phyloP scores from a whole-genome alignment of 2,113 vertebrate genomes.

The Oenanthe melanoleuca region DNA sequence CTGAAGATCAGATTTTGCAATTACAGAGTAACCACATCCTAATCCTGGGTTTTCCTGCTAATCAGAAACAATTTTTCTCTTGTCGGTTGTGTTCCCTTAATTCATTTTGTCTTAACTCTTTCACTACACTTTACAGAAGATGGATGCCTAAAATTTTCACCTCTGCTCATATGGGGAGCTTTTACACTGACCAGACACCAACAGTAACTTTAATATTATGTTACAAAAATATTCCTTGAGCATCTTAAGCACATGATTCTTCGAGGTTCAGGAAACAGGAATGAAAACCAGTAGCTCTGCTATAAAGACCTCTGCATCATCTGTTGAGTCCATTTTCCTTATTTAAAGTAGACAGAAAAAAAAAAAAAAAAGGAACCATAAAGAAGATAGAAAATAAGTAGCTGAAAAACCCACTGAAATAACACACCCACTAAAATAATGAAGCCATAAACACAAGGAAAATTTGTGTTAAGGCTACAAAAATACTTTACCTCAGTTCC shows the following conservation, averaged over 20 bases:
- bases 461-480: conserved; percentile 67
- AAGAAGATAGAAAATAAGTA: conserved; percentile 71
- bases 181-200: not conserved
- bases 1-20: conserved; percentile 38
- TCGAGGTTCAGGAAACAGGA: not conserved
- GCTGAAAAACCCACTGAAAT: conserved; percentile 60
- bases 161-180: not conserved
- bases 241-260: not conserved
- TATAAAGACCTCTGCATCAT: conserved; percentile 46
- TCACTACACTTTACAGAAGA: not conserved
- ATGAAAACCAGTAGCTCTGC: conserved; percentile 32
- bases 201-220: not conserved
- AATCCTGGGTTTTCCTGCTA: conserved; percentile 40
- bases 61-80: conserved; percentile 40
- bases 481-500: conserved; percentile 70
- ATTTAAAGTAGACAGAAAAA: conserved; percentile 2
- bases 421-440: conserved; percentile 66
- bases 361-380: not conserved
- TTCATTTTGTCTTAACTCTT: conserved; percentile 32
- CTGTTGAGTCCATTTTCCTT: conserved; percentile 53
- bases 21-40: conserved; percentile 23
- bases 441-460: conserved; percentile 69
- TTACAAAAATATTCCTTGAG: conserved; percentile 3
- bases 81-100: not conserved
- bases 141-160: not conserved